Percentiles rank a stretch among this genome's conserved stretches.
Conservation (phyloP, 2,113 vertebrate species). For the Dicerorhinus sumatrensis region DNA sequence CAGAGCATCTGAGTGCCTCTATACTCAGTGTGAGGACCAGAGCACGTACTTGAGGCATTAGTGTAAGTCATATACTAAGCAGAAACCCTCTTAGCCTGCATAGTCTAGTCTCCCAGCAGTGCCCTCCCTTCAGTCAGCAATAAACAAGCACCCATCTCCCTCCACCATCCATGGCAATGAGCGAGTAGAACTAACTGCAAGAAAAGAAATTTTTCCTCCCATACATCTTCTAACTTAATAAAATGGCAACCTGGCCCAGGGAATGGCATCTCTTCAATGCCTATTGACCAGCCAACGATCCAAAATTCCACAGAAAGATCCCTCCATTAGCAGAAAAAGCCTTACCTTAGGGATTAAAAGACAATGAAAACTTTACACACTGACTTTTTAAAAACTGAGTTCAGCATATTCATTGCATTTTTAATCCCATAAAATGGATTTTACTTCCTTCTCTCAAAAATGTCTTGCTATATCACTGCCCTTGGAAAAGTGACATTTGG, state of each 20-base stretch:
- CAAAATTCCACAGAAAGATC: not conserved
- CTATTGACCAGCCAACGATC: not conserved
- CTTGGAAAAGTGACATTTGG: not conserved
- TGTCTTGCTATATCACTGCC: not conserved
- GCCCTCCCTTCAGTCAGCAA: not conserved
- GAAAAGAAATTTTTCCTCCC: not conserved
- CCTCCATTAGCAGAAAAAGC: not conserved
- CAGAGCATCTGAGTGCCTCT: not conserved
- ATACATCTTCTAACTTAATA: not conserved
- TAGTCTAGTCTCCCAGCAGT: not conserved
- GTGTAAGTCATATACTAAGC: not conserved
- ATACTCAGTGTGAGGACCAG: not conserved
- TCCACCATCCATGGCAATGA: no score
- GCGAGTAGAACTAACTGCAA: not conserved
- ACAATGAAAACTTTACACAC: not conserved
- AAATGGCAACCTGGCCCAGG: not conserved
- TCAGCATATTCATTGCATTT: not conserved
- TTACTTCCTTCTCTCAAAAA: not conserved
- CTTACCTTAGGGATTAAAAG: not conserved
- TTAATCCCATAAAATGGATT: not conserved
- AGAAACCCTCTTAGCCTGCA: not conserved
- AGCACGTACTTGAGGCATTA: accelerated
- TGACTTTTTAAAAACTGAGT: not conserved
- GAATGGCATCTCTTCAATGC: not conserved
- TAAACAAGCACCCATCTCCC: not conserved